Percentiles rank a stretch among this genome's conserved stretches.
phyloP scores from a whole-genome alignment of 2,888 invertebrate species.

The Caradrina clavipalpis region DNA sequence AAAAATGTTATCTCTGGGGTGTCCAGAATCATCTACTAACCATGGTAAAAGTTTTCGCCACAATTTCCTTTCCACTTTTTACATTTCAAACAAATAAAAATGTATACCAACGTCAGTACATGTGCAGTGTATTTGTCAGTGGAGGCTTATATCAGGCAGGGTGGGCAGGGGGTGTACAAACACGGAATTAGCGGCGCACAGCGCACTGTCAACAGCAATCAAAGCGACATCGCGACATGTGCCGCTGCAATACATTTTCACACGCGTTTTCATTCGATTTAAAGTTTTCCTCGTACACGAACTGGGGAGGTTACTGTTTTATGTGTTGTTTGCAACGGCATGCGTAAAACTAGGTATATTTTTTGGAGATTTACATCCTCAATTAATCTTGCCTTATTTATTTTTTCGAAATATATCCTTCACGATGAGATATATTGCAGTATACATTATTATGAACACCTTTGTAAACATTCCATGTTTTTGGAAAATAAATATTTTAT shows the following conservation, averaged over 20 bases:
- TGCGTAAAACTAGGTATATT: not conserved
- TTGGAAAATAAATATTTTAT: too few relatives aligned
- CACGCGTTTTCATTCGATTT: conserved; percentile 58
- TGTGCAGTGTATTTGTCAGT: conserved; percentile 46
- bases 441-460: too few relatives aligned
- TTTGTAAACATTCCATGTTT: too few relatives aligned
- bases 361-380: not conserved
- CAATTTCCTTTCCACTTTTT: too few relatives aligned
- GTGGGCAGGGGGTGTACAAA: conserved; percentile 55
- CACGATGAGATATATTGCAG: too few relatives aligned
- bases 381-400: too few relatives aligned
- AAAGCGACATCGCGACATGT: conserved; percentile 71
- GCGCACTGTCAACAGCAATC: conserved; percentile 68
- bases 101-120: conserved; percentile 6
- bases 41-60: too few relatives aligned
- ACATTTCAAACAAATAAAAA: too few relatives aligned
- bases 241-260: conserved; percentile 63
- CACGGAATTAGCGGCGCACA: conserved; percentile 63
- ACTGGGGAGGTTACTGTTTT: conserved; percentile 19
- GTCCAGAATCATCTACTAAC: too few relatives aligned
- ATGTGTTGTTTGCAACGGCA: conserved; percentile 2
- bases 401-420: too few relatives aligned
- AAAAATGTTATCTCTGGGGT: too few relatives aligned
- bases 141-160: conserved; percentile 28
- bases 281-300: conserved; percentile 47